Percentiles rank a stretch among this genome's conserved stretches.
Evolutionary conservation across 1,140 invertebrate species (phyloP).

Genomic region (Pogonognathellus flavescens): DNA sequence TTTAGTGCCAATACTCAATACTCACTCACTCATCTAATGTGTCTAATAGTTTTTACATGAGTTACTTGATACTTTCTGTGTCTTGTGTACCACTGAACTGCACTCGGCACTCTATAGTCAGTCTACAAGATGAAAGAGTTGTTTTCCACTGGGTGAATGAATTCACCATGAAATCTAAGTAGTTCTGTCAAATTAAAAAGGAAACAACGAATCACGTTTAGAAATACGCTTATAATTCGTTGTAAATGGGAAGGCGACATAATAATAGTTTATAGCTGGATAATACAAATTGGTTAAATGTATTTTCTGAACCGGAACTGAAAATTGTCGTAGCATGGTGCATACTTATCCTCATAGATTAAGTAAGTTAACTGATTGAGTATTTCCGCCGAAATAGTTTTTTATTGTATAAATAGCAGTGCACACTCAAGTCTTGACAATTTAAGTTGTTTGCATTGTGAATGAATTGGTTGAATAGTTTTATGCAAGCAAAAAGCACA

Average conservation of each 20-base stretch:
- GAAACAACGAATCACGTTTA: constrained; percentile 2
- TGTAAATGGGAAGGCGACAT: background rate
- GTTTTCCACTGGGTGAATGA: constrained; percentile 10
- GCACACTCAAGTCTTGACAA: background rate
- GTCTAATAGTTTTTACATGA: too few species aligned
- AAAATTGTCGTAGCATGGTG: background rate
- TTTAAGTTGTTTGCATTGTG: background rate
- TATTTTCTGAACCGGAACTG: background rate
- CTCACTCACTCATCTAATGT: too few species aligned
- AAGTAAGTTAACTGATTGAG: constrained; percentile 3
- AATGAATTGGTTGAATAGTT: background rate
- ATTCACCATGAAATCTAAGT: constrained; percentile 26
- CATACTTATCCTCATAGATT: background rate
- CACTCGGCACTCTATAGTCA: background rate
- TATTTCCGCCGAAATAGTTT: constrained; percentile 23
- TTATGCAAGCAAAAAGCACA: background rate
- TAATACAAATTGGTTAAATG: background rate
- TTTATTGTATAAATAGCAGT: background rate
- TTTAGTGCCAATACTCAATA: too few species aligned
- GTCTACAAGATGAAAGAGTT: background rate
- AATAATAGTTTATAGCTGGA: background rate
- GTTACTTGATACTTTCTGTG: too few species aligned
- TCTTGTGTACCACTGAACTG: background rate
- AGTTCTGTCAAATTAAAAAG: constrained; percentile 1
- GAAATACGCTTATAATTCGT: background rate